Base-by-base conservation (phyloP, 2,888 invertebrate species). In the Napeogenes inachia region DNA sequence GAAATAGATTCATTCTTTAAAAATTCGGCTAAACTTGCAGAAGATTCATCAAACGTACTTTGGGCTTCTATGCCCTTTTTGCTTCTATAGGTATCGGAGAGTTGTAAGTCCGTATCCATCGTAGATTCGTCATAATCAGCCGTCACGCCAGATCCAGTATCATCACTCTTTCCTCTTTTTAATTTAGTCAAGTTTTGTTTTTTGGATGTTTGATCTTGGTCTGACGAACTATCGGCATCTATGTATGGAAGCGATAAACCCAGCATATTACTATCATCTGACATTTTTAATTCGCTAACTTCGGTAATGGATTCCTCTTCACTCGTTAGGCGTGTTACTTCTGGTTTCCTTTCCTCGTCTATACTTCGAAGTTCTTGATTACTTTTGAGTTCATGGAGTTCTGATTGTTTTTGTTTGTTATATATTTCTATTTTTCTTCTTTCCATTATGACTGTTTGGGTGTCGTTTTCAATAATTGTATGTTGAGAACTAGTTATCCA, bases 281-380 rank as follows among this genome's bases (percentile, higher is more conserved):
- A 89, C 60, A 85, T 84, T 77, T 92, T 93, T 45, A 93, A 75
- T 55, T 93, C 93, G 71, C 92, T 93, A 0, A 93, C 92, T 80
- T 93, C 93, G 0, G 94, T 94, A 67, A 94, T 82, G 5, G 94
- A 94, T 73, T 94, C 94, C 73, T 94, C 94, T 73, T 93, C 93
- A 70, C 94, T 94, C 3, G 92, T 92, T 65, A 92, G 85, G 60
- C 91, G 82, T 4, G 79, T 89, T 0, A 91, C 86, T 68, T 89
- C 91, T 0, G 91, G 87, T 71, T 88, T 90, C 62, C 85, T 89
- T 35, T 89, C 86, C 47, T 74, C 69, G 5, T 82, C 72, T 63
- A 83, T 71, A 59, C 76, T 81, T 62, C 82, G 79, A n/a, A 86
- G 71, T 62, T 89, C 85, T 71, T 85, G 86, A 68, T 70, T 81